A percentile compares a stretch with the other conserved stretches of the same genome.
Conservation (phyloP, 2,888 invertebrate genomes). For the Belgica antarctica region DNA sequence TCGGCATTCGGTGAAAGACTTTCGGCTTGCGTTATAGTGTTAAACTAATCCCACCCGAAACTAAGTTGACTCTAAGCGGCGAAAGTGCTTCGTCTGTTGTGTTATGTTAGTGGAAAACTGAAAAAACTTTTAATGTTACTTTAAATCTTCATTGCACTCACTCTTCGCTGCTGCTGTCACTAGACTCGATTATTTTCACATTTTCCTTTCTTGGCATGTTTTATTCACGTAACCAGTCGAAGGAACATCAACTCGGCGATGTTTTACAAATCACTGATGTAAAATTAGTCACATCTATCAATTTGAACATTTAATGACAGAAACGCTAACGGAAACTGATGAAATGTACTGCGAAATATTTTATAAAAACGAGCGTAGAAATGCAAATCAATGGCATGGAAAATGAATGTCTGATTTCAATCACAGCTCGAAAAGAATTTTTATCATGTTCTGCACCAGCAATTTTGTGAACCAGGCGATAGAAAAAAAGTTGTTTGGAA, state of each 20-base stretch:
- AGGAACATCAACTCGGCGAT: too few species aligned
- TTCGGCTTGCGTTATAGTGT: constrained; percentile 39
- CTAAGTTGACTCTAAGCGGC: constrained; percentile 39
- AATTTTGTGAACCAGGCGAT: too few species aligned
- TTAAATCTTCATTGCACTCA: background rate
- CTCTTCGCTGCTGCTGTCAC: background rate
- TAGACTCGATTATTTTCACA: background rate
- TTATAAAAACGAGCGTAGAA: constrained; percentile 18
- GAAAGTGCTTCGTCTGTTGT: background rate
- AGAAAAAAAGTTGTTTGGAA: constrained; percentile 19
- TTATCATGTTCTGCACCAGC: constrained; percentile 6
- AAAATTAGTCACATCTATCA: constrained; percentile 44
- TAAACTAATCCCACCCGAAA: constrained; percentile 37
- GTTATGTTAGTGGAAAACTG: background rate
- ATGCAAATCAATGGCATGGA: constrained; percentile 26
- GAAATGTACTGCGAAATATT: background rate
- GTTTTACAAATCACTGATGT: constrained; percentile 38
- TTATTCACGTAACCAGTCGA: background rate
- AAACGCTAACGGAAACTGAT: constrained; percentile 17
- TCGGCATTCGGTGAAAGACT: constrained; percentile 15
- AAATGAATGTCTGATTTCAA: constrained; percentile 38
- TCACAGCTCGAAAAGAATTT: constrained; percentile 15
- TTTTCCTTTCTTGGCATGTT: background rate
- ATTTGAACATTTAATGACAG: constrained; percentile 43
- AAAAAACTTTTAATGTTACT: background rate